Evolutionary conservation across 2,888 invertebrate genomes (phyloP).

Genomic region (Papilio elwesi): DNA sequence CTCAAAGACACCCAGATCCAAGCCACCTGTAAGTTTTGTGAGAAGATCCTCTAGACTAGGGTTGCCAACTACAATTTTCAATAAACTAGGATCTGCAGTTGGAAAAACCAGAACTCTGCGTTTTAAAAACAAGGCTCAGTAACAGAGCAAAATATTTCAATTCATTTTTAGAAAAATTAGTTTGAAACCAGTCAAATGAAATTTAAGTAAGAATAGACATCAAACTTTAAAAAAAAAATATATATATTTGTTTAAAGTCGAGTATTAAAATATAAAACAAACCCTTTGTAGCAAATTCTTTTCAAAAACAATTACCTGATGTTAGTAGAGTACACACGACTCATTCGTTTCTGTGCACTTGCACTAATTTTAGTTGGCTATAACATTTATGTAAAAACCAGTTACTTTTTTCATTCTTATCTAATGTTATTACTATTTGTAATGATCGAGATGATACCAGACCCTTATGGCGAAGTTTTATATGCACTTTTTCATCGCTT

Average conservation of each 20-base stretch:
- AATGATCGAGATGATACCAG: neutral
- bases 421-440: neutral
- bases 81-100: too few species aligned
- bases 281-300: too few species aligned
- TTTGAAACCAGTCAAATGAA: too few species aligned
- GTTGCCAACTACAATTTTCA: too few species aligned
- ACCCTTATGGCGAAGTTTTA: neutral
- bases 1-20: conserved; percentile 89
- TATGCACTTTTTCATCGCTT: neutral
- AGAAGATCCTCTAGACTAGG: conserved; percentile 34
- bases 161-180: too few species aligned
- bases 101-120: too few species aligned
- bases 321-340: neutral
- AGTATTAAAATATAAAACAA: too few species aligned
- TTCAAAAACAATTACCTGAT: too few species aligned
- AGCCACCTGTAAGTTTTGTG: conserved; percentile 86
- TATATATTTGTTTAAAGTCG: too few species aligned
- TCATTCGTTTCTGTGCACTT: neutral
- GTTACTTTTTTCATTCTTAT: neutral
- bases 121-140: too few species aligned
- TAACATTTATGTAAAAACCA: neutral
- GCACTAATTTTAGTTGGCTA: neutral
- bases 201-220: too few species aligned
- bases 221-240: neutral
- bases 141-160: too few species aligned